Conservation (phyloP, 1,140 invertebrate genomes). For the Bradysia coprophila region DNA sequence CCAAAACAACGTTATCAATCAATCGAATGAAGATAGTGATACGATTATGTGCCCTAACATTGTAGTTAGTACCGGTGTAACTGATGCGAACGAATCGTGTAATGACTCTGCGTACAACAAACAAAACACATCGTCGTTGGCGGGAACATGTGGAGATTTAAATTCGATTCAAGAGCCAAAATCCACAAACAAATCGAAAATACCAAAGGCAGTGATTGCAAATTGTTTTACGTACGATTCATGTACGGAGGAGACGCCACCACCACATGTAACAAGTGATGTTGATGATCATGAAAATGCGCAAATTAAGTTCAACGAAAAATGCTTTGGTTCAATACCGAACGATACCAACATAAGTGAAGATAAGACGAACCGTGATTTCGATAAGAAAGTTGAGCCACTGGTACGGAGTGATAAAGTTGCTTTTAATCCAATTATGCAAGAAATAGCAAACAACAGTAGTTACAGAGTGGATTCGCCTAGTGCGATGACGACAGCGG, state of each 20-base stretch:
- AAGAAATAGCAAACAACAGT: not conserved
- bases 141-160: not conserved
- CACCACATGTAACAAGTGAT: not conserved
- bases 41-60: not conserved
- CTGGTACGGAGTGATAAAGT: not conserved
- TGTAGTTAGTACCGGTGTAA: no score
- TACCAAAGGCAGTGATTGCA: conserved; percentile 2
- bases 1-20: not conserved
- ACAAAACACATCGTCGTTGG: not conserved
- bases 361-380: no score
- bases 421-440: not conserved
- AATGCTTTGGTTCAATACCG: not conserved
- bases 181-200: not conserved
- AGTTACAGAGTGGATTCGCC: conserved; percentile 16
- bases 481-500: conserved; percentile 3
- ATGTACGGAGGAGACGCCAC: not conserved
- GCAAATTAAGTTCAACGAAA: not conserved
- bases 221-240: conserved; percentile 1
- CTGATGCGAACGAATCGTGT: not conserved
- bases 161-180: not conserved
- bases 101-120: not conserved
- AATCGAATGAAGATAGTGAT: not conserved
- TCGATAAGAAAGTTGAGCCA: not conserved
- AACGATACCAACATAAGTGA: no score
- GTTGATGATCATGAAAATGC: not conserved